Conservation (phyloP, 2,888 invertebrate genomes). For the Apodemia hepburni region DNA sequence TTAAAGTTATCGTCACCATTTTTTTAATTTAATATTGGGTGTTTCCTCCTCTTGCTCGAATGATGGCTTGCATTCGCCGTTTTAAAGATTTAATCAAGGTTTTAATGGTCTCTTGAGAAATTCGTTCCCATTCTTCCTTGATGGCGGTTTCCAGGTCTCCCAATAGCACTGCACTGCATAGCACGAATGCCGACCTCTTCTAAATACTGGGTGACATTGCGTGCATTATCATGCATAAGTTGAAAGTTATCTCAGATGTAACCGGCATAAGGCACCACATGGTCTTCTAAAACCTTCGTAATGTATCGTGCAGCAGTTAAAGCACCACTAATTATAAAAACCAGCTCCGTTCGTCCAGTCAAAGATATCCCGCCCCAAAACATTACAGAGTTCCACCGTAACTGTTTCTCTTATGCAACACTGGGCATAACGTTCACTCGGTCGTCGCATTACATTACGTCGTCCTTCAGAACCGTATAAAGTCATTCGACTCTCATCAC, state of each 20-base stretch:
- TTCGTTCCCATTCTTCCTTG: slow-evolving; percentile 2
- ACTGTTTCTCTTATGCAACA: slow-evolving; percentile 14
- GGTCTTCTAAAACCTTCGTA: background rate
- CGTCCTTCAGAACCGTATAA: slow-evolving; percentile 13
- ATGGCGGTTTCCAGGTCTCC: background rate
- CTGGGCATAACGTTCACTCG: slow-evolving; percentile 17
- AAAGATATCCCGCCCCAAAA: slow-evolving; percentile 10
- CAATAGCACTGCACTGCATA: slow-evolving; percentile 6
- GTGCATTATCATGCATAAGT: slow-evolving; percentile 20
- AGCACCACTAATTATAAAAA: background rate
- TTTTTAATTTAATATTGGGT: slow-evolving; percentile 4
- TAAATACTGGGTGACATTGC: background rate
- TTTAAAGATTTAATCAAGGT: background rate
- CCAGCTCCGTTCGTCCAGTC: background rate
- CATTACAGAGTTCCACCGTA: background rate
- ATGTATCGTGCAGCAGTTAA: slow-evolving; percentile 7
- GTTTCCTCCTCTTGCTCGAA: slow-evolving; percentile 3
- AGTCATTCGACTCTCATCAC: slow-evolving; percentile 8
- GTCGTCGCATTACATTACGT: slow-evolving; percentile 15
- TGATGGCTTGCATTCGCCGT: background rate
- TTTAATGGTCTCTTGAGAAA: slow-evolving; percentile 6
- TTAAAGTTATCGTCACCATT: background rate
- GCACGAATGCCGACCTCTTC: background rate
- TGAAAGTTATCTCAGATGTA: slow-evolving; percentile 11
- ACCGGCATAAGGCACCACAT: slow-evolving; percentile 22